Conservation (phyloP, 2,113 vertebrate species). For the Alligator mississippiensis region DNA sequence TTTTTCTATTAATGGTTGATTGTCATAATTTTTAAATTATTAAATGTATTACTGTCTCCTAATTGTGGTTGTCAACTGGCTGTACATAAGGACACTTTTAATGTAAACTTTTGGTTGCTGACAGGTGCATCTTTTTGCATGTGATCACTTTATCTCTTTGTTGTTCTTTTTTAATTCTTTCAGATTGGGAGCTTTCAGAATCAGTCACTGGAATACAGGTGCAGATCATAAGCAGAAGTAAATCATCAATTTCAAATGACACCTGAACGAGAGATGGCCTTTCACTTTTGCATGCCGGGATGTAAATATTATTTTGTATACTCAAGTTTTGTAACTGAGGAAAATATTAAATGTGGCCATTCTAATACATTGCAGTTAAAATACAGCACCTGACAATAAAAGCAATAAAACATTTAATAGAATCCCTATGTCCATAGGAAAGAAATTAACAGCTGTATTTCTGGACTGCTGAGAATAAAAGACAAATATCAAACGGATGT, state of each 20-base stretch:
- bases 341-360: background rate
- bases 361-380: background rate
- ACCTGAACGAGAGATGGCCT: background rate
- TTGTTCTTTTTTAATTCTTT: background rate
- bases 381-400: background rate
- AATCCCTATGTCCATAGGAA: conserved; percentile 3
- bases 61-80: background rate
- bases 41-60: background rate
- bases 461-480: conserved; percentile 21
- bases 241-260: background rate
- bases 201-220: background rate
- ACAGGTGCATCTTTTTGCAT: background rate
- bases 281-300: background rate
- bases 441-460: conserved; percentile 10
- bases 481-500: background rate
- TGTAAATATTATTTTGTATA: background rate
- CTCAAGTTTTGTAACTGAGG: background rate
- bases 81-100: background rate
- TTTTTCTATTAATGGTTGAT: too few species aligned
- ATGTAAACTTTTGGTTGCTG: background rate
- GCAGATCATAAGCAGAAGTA: background rate
- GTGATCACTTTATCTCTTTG: background rate
- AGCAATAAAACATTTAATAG: background rate
- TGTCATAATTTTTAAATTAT: background rate
- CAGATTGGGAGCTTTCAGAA: background rate